Base-by-base conservation (phyloP, 2,888 invertebrate species). In the Hypomecis atomaria region DNA sequence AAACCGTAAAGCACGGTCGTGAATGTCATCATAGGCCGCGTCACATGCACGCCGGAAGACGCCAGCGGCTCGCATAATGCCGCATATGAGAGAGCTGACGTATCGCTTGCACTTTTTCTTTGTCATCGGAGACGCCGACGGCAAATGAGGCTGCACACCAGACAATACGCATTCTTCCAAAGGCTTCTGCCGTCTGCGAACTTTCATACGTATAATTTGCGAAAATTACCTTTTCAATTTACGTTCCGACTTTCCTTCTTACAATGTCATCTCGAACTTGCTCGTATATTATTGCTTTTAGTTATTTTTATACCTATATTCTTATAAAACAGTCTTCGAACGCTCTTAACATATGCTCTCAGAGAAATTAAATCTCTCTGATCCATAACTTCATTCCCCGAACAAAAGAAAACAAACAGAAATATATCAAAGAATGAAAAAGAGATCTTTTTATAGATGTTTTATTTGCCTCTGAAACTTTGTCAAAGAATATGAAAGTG, bases 151-250 rank as follows among this genome's bases (percentile, higher is more conserved):
- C 45, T 67, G 72, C 67, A 71, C 55, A 56, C 65, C 70, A 71
- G 73, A 77, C 74, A 78, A 76, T 82, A 78, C 77, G 77, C 79
- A 82, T 82, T 79, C 75, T 80, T 78, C 74, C 66, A 73, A 72
- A 73, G 72, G 72, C 75, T 70, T 75, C 76, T 45, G 48, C 49
- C 67, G 82, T 85, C 85, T 83, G 79, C 71, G 72, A 83, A 85
- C 81, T 85, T 85, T 81, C 74, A 79, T 78, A 78, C 71, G 75
- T 78, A 79, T 81, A 81, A 82, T 83, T 81, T 82, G 73, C 75
- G 76, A 75, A 80, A 79, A 82, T 82, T 82, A 78, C 78, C 78
- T 78, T 77, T 79, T 80, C 77, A 71, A 66, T 61, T 57, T 65
- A 42, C 13, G 47, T 43, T 60, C 43, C 37, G 47, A 59, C 53